A percentile compares a stretch with the other conserved stretches of the same genome.
These are phyloP conservation scores for Brachyrhaphis roseni DNA, from an alignment of 2,797 vertebrate genomes.

Conservation along the genomic window DNA sequence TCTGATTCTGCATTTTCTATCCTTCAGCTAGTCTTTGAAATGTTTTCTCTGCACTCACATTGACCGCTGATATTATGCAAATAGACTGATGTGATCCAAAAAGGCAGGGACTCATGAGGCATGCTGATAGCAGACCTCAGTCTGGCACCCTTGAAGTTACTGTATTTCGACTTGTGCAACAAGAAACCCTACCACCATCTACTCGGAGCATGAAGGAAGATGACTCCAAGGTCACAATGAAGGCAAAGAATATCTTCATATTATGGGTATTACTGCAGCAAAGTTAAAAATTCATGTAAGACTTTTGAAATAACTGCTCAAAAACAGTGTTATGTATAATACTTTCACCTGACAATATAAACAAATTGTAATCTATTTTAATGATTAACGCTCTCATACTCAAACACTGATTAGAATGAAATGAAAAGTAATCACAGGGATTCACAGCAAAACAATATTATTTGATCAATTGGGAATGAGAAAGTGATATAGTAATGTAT, in stretches of 20 bases:
- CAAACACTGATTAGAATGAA: neutral
- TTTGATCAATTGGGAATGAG: neutral
- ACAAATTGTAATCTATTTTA: neutral
- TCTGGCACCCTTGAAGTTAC: slow-evolving; percentile 29
- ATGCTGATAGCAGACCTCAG: slow-evolving; percentile 43
- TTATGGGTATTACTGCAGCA: neutral
- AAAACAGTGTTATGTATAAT: neutral
- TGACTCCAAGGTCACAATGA: slow-evolving; percentile 16
- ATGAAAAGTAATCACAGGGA: neutral
- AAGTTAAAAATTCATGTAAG: neutral
- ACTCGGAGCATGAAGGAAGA: neutral
- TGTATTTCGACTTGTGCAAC: slow-evolving; percentile 7
- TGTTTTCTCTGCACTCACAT: slow-evolving; percentile 29
- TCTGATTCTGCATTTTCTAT: slow-evolving; percentile 42
- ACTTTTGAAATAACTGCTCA: neutral
- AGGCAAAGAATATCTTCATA: neutral
- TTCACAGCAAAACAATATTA: neutral
- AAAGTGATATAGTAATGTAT: neutral
- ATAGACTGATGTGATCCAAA: slow-evolving; percentile 32
- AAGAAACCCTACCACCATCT: neutral
- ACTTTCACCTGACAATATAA: neutral
- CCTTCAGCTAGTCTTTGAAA: slow-evolving; percentile 42
- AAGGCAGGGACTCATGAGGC: slow-evolving; percentile 48
- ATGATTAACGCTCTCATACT: neutral
- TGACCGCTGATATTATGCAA: slow-evolving; percentile 59